These are phyloP conservation scores for Polyommatus iphigenia DNA, from an alignment of 2,888 invertebrate species.

Conservation along the genomic window DNA sequence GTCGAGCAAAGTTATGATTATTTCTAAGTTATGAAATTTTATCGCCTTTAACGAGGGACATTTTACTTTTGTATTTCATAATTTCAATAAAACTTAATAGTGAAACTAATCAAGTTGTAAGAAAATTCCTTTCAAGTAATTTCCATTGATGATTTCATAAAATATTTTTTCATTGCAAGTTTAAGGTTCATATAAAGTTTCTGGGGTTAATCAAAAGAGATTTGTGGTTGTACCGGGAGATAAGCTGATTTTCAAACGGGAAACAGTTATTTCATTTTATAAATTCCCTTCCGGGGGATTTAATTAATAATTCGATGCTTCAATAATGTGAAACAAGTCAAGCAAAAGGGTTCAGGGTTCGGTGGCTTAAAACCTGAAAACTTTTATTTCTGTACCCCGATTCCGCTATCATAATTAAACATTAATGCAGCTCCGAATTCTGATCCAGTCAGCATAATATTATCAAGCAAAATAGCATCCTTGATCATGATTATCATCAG, in stretches of 20 bases:
- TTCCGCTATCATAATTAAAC: not conserved
- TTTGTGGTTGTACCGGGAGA: not conserved
- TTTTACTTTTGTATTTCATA: not conserved
- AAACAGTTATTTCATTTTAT: not conserved
- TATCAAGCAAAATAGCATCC: not conserved
- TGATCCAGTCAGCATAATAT: too few relatives aligned
- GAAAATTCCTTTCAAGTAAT: not conserved
- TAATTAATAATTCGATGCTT: slow-evolving; percentile 11
- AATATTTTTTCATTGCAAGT: not conserved
- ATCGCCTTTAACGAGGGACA: not conserved
- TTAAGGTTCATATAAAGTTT: not conserved
- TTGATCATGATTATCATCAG: not conserved
- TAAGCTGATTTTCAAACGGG: not conserved
- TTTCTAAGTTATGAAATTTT: slow-evolving; percentile 4
- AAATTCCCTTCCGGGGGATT: not conserved
- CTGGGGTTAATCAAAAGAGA: not conserved
- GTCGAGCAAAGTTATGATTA: not conserved
- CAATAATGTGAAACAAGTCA: not conserved
- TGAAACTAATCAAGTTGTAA: not conserved
- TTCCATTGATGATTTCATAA: too few relatives aligned
- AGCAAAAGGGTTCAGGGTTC: not conserved
- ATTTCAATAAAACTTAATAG: not conserved
- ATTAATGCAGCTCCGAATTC: not conserved
- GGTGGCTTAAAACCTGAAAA: not conserved
- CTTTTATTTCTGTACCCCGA: not conserved